These are phyloP conservation scores for Polyploca ridens DNA, from an alignment of 2,888 invertebrate genomes.

Conservation along the genomic window DNA sequence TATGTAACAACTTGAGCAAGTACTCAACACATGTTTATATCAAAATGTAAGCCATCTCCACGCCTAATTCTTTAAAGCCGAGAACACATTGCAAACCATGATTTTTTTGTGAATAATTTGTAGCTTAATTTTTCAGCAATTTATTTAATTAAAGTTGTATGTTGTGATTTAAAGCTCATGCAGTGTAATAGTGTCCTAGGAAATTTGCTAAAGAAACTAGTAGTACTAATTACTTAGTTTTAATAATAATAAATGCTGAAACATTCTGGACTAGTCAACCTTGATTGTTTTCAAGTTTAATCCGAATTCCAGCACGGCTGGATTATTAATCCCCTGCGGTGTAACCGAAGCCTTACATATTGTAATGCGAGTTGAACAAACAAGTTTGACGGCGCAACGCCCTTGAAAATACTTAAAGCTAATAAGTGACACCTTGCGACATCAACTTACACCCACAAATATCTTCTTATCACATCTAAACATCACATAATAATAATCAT, in stretches of 20 bases:
- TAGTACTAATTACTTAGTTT: too few species aligned
- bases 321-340: slow-evolving; percentile 25
- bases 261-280: too few species aligned
- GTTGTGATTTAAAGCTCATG: background rate
- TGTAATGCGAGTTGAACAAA: slow-evolving; percentile 52
- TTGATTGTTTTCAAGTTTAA: background rate
- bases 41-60: slow-evolving; percentile 8
- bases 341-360: slow-evolving; percentile 41
- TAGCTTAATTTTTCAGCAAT: too few species aligned
- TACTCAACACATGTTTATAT: slow-evolving; percentile 6
- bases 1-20: slow-evolving; percentile 4
- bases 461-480: slow-evolving; percentile 60
- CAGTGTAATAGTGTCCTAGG: too few species aligned
- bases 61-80: slow-evolving; percentile 1
- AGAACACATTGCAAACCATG: background rate
- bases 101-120: background rate
- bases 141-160: background rate
- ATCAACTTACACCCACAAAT: slow-evolving; percentile 67
- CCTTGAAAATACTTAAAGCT: slow-evolving; percentile 63
- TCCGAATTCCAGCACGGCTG: background rate
- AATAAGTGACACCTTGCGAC: slow-evolving; percentile 68
- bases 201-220: too few species aligned
- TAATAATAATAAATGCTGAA: background rate
- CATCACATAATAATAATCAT: slow-evolving; percentile 61
- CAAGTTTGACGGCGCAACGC: slow-evolving; percentile 64